A percentile compares a stretch with the other conserved stretches of the same genome.
Evolutionary conservation across 2,888 invertebrate genomes (phyloP).

Genomic region (Drosophila sordidula): DNA sequence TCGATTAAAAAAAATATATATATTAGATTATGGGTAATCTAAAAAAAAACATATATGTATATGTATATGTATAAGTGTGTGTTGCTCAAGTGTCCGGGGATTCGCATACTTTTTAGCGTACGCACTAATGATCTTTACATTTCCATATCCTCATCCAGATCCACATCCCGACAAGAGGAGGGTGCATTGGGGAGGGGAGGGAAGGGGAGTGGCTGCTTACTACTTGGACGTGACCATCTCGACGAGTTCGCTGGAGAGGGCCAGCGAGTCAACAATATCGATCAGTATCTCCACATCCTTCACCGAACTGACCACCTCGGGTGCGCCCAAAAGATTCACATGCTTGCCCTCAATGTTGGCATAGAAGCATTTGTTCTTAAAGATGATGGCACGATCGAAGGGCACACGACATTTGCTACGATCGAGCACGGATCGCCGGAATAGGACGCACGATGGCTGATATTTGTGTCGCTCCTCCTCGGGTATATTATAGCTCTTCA

Average conservation of each 20-base stretch:
- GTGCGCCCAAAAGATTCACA: slow-evolving; percentile 84
- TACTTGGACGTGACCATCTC: slow-evolving; percentile 64
- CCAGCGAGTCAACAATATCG: slow-evolving; percentile 84
- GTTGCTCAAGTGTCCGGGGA: neutral
- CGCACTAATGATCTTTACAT: slow-evolving; percentile 4
- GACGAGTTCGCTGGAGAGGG: slow-evolving; percentile 82
- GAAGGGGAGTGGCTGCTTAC: slow-evolving; percentile 12
- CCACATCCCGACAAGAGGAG: neutral
- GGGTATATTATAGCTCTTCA: slow-evolving; percentile 80
- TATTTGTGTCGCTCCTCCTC: slow-evolving; percentile 83
- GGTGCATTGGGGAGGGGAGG: no score
- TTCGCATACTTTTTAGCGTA: slow-evolving; percentile 1
- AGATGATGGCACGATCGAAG: slow-evolving; percentile 85
- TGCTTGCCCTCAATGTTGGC: slow-evolving; percentile 85
- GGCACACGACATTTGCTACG: slow-evolving; percentile 78
- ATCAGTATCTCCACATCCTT: slow-evolving; percentile 84
- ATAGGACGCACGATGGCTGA: slow-evolving; percentile 84
- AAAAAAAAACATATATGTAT: slow-evolving; percentile 28
- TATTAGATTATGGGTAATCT: slow-evolving; percentile 24
- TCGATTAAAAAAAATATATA: slow-evolving; percentile 48
- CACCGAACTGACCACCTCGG: slow-evolving; percentile 78
- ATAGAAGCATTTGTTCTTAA: slow-evolving; percentile 84
- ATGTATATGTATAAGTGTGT: slow-evolving; percentile 3
- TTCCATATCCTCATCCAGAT: slow-evolving; percentile 2
- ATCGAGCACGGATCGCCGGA: slow-evolving; percentile 79